A percentile compares a stretch with the other conserved stretches of the same genome.
phyloP scores from a whole-genome alignment of 2,888 invertebrate species.

The Cistogaster globosa region DNA sequence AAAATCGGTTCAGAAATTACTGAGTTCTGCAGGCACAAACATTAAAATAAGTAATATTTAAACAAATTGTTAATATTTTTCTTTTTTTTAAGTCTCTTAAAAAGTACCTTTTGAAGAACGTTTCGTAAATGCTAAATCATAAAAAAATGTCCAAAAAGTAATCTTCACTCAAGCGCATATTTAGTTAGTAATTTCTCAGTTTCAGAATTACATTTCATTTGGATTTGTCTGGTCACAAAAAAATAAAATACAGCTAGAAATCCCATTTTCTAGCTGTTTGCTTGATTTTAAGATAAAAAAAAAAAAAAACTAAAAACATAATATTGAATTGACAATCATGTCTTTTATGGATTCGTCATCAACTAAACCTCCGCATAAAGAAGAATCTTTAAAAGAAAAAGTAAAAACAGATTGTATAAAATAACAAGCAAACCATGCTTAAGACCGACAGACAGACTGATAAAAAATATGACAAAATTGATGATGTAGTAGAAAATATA shows the following conservation, averaged over 20 bases:
- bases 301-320: background rate
- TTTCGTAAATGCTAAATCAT: no score
- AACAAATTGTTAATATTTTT: no score
- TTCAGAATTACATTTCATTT: background rate
- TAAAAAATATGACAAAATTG: constrained; percentile 62
- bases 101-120: no score
- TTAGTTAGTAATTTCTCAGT: no score
- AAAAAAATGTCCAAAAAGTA: no score
- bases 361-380: constrained; percentile 24
- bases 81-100: no score
- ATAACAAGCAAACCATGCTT: constrained; percentile 37
- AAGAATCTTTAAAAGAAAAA: constrained; percentile 17
- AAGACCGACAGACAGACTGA: constrained; percentile 36
- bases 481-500: constrained; percentile 59
- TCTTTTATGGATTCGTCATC: constrained; percentile 64
- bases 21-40: no score
- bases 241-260: background rate
- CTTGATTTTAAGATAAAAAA: constrained; percentile 25
- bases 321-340: constrained; percentile 57
- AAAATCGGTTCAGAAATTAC: no score
- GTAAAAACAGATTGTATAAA: constrained; percentile 18
- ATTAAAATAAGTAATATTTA: no score
- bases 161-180: no score
- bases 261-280: constrained; percentile 19
- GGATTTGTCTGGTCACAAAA: background rate